Percentiles rank a stretch among this genome's conserved stretches.
phyloP scores from a whole-genome alignment of 2,888 invertebrate genomes.

The Temnothorax ravouxi region DNA sequence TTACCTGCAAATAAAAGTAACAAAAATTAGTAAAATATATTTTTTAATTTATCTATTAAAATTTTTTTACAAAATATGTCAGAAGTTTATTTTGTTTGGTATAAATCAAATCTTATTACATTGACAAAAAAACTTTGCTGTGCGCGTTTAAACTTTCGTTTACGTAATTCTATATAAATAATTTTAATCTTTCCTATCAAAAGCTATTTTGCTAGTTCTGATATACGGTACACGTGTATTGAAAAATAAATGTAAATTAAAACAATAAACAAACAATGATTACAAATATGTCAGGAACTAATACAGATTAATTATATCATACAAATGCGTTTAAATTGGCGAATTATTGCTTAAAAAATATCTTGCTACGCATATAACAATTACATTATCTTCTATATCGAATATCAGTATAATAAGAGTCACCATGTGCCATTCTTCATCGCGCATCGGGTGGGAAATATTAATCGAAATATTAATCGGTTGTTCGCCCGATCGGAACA shows the following conservation, averaged over 20 bases:
- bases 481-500: slow-evolving; percentile 5
- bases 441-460: background rate
- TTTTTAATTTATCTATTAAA: background rate
- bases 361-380: background rate
- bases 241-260: background rate
- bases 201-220: background rate
- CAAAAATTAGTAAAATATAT: slow-evolving; percentile 7
- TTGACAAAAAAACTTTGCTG: background rate
- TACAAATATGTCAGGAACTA: background rate
- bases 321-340: background rate
- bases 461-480: slow-evolving; percentile 37
- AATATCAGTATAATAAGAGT: background rate
- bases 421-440: slow-evolving; percentile 2
- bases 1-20: slow-evolving; percentile 36
- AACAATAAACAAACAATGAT: background rate
- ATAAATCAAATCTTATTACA: background rate
- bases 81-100: background rate
- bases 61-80: background rate
- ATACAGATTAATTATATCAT: slow-evolving; percentile 18
- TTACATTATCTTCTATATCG: background rate
- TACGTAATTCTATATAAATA: background rate
- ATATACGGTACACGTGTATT: background rate
- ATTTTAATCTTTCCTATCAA: background rate
- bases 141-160: background rate
- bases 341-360: slow-evolving; percentile 5